Conservation (phyloP, 2,888 invertebrate genomes). For the Ptychoptera albimana region DNA sequence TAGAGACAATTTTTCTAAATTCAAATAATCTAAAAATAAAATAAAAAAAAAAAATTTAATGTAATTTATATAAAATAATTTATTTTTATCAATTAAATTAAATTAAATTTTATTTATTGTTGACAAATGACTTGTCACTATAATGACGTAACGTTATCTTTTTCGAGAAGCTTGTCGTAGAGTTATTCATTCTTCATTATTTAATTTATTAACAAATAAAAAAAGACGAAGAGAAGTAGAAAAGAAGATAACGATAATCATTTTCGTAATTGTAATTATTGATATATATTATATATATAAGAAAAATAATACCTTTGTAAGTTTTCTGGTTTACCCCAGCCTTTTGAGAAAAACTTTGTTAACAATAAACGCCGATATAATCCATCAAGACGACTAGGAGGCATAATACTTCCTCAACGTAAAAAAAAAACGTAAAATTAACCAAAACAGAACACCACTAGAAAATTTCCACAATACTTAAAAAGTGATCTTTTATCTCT, state of each 20-base stretch:
- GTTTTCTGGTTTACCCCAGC: slow-evolving; percentile 91
- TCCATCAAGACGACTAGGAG: slow-evolving; percentile 51
- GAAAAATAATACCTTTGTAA: slow-evolving; percentile 49
- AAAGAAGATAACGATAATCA: too few relatives aligned
- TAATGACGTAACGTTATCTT: background rate
- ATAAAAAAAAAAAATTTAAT: background rate
- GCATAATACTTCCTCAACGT: slow-evolving; percentile 25
- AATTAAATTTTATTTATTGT: too few relatives aligned
- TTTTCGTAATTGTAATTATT: background rate
- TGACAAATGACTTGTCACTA: background rate
- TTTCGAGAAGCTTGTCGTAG: background rate
- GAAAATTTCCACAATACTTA: background rate
- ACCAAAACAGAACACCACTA: background rate
- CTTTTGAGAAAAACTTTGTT: slow-evolving; percentile 86
- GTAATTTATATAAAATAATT: background rate
- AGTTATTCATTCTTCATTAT: slow-evolving; percentile 1
- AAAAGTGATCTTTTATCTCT: too few relatives aligned
- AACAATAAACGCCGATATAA: slow-evolving; percentile 74
- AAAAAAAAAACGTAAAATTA: background rate
- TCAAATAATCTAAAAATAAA: slow-evolving; percentile 65
- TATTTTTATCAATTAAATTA: too few relatives aligned
- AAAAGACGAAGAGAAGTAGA: too few relatives aligned
- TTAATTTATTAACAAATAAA: too few relatives aligned
- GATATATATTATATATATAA: background rate
- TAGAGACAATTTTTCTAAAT: slow-evolving; percentile 74